Evolutionary conservation across 2,888 invertebrate species (phyloP), one percentile per base, ranked within the genome.

Genomic region (Sphaeridia pumilis): DNA sequence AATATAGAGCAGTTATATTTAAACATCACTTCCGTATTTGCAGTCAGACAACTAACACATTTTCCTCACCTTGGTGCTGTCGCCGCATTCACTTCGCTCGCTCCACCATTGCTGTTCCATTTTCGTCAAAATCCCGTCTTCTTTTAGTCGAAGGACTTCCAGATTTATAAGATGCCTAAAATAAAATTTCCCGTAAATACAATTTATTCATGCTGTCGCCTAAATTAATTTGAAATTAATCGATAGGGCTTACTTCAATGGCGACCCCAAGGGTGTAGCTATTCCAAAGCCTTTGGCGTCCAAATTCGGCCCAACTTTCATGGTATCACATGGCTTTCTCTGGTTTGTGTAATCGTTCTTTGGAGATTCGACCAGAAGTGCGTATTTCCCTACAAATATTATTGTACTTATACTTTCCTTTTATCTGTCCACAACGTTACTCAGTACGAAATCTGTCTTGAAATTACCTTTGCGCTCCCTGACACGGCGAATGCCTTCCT

Each of bases 71-170:
- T 76, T 78, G 68, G 83, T 82, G 50, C 75, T 72, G 65, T 79
- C 77, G 65, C 77, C 77, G 71, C 82, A 85, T 72, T 82, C 84
- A 59, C 80, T 82, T 67, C 78, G 77, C 69, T 87, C 90, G 73
- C 83, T 87, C 93, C 88, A 97, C 97, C 97, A 97, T 74, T 87
- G 88, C 68, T 89, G 87, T 69, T 87, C 83, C 64, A 98, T 73
- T 69, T 86, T 87, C 50, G 87, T 83, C 62, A 98, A 73, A 68
- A 89, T 88, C 1, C 95, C 97, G 58, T 84, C 84, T 70, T 95
- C 92, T 70, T 87, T 86, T 59, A 94, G 74, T 52, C 84, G 81
- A 55, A 94, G 75, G 42, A 98, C 86, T 2, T 90, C 94, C 67
- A 94, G 74, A 74, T 95, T 97, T 52, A 97, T 83, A 58, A 83